phyloP scores from a whole-genome alignment of 2,888 invertebrate genomes.

The Unio pictorum region DNA sequence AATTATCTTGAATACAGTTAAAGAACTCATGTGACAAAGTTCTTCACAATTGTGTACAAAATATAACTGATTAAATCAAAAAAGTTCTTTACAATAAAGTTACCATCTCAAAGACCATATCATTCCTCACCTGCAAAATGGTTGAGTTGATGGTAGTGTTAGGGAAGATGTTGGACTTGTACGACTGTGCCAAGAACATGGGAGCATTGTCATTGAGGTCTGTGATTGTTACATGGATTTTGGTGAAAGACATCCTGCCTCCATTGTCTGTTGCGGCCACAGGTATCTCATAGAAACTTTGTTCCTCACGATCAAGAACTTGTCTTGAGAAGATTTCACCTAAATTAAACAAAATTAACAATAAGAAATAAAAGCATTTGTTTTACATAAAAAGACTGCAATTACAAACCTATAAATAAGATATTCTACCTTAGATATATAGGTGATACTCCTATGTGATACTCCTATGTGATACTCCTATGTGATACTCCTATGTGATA shows the following conservation, averaged over 20 bases:
- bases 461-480: no score
- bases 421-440: no score
- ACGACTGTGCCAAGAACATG: conserved; percentile 66
- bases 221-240: conserved; percentile 57
- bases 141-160: conserved; percentile 57
- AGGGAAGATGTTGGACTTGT: conserved; percentile 64
- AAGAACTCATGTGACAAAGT: neutral
- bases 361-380: neutral
- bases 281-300: conserved; percentile 66
- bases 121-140: conserved; percentile 57
- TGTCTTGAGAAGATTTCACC: conserved; percentile 74
- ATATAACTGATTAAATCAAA: neutral
- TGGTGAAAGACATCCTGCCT: conserved; percentile 64
- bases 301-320: conserved; percentile 85
- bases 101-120: neutral
- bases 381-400: no score
- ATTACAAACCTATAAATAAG: no score
- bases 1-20: neutral
- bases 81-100: no score
- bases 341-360: conserved; percentile 30
- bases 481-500: no score
- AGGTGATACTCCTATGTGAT: no score
- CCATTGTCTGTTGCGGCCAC: conserved; percentile 71
- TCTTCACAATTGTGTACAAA: neutral
- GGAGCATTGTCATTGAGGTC: conserved; percentile 71